phyloP scores from a whole-genome alignment of 1,140 invertebrate genomes.

The Galleria mellonella region DNA sequence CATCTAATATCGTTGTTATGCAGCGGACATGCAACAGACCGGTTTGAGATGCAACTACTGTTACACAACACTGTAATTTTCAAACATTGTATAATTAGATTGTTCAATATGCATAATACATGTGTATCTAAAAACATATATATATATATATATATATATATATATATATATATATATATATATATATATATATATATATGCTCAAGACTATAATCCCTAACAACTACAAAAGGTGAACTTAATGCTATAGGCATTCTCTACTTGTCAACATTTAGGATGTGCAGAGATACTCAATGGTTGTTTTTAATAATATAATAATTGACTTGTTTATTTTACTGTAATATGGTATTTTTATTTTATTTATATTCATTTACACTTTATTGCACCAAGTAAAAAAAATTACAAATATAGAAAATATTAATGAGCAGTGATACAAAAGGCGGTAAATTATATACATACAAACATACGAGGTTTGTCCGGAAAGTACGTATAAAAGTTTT shows the following conservation, averaged over 20 bases:
- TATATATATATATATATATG: background rate
- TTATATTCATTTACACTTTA: background rate
- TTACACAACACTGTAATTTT: constrained; percentile 8
- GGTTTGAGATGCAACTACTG: constrained; percentile 22
- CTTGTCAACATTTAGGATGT: background rate
- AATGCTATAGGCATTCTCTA: too few relatives aligned
- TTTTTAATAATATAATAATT: background rate
- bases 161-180: background rate
- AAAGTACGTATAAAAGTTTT: too few relatives aligned
- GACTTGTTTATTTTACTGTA: background rate
- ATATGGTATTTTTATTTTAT: background rate
- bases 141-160: background rate
- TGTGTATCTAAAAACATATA: background rate
- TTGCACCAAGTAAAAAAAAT: background rate
- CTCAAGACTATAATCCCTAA: background rate
- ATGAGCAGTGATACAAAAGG: background rate
- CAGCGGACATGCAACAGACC: constrained; percentile 13
- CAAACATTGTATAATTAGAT: too few relatives aligned
- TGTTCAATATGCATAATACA: background rate
- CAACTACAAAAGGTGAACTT: too few relatives aligned
- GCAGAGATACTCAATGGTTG: background rate
- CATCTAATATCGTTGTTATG: background rate
- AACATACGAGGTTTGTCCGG: too few relatives aligned
- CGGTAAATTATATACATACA: too few relatives aligned
- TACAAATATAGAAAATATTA: background rate